A percentile compares a stretch with the other conserved stretches of the same genome.
Conservation (phyloP, 2,888 invertebrate species). For the Xestia c-nigrum region DNA sequence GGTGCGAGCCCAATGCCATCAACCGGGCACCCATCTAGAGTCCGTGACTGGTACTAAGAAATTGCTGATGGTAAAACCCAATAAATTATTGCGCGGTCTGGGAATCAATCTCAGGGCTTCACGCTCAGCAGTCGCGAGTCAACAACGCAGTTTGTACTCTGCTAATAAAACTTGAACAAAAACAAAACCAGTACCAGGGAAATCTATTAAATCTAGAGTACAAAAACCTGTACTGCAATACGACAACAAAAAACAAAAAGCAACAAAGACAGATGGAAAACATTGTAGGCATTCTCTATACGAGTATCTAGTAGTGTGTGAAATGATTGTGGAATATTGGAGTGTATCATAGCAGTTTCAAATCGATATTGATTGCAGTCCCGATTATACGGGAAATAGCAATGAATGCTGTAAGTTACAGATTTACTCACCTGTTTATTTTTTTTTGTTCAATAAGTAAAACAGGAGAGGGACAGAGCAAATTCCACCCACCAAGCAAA, state of each 20-base stretch:
- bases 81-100: too few species aligned
- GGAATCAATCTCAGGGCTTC: too few species aligned
- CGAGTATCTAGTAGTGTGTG: neutral
- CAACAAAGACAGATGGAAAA: neutral
- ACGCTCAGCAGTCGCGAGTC: too few species aligned
- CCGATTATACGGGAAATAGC: neutral
- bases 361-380: neutral
- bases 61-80: too few species aligned
- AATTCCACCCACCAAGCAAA: accelerated
- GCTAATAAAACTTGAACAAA: too few species aligned
- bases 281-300: neutral
- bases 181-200: neutral
- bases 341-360: neutral
- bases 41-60: too few species aligned
- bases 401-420: neutral
- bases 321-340: neutral
- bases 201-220: neutral
- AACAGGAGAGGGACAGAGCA: neutral
- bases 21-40: too few species aligned
- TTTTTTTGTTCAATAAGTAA: neutral
- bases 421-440: neutral
- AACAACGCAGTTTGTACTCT: too few species aligned
- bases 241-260: neutral
- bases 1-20: too few species aligned
- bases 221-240: neutral